Evolutionary conservation across 1,140 invertebrate genomes (phyloP), one percentile per base, ranked within the genome.

Genomic region (Andricus grossulariae): DNA sequence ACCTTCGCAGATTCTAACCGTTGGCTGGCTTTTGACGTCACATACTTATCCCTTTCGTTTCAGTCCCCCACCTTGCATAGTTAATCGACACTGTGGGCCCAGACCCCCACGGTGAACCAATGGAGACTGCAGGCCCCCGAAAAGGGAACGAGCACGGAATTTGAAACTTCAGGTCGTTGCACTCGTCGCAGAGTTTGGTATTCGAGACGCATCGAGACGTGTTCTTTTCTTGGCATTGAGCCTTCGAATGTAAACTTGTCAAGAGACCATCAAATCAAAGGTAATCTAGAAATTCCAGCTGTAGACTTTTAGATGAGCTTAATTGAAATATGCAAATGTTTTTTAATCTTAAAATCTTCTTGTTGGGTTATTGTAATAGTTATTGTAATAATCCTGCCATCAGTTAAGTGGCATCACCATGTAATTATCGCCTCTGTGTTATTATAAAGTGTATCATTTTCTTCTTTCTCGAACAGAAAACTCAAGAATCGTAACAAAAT

Each of bases 91-190:
- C 39, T 11, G 39, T 45, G 39, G 39, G 7, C 10, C 39, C 7
- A 45, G 39, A 45, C 39, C 39, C 39, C 39, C 39, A 45, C 39
- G 39, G 39, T 11, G 39, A 45, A 45, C 39, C 8, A 45, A 45
- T 45, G 39, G 39, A 45, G 39, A 45, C 39, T 45, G 39, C 39
- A 45, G 39, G 39, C 25, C 25, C 25, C 60, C 60, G 15, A 66
- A 66, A 66, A 66, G 25, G 57, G 12, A 39, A 66, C 60, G 21
- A 39, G 25, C 60, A 16, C 39, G 60, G 60, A 66, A 66, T 66
- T 66, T 66, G 60, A 66, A 66, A 66, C 60, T n/a, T 15, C 60
- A 32, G 60, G 25, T 66, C 60, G 25, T 66, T 66, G 21, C 60
- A 16, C 60, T 66, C 57, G 12, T 13, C 25, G 12, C 25, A 57